Base-by-base conservation (phyloP, 1,140 invertebrate species). In the Steinernema khuongi region DNA sequence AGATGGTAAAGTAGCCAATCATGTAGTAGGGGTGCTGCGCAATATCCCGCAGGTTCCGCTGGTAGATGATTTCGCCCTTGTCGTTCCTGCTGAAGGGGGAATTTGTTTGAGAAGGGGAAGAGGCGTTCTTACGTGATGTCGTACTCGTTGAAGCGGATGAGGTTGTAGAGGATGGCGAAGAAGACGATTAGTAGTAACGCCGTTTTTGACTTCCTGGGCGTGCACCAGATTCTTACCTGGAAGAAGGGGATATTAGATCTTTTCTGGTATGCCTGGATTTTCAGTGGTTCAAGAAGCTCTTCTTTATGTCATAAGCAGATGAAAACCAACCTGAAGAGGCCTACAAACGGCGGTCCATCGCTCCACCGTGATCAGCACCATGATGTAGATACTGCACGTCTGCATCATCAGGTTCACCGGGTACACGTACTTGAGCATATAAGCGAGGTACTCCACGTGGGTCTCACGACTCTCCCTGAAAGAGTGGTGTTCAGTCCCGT, bases 331-430 rank as follows among this genome's bases (percentile, higher is more conserved):
- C 72, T 82, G 78, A 31, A 81, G 60, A 18, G 80, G 80, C 14
- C 72, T 28, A 29, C 79, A 82, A 19, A 82, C 81, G 14, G 81
- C 81, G 19, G 75, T 81, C 79, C 79, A 82, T 19, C 81, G 71
- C 67, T 82, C 81, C 2, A 81, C 67, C 17, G 81, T 82, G 11
- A 82, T 82, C 30, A 83, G 72, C 1, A 82, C 70, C 77, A 82
- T 79, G 1, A 80, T 76, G 43, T 77, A 83, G 31, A 83, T 79
- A 19, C 73, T 77, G 31, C 77, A 81, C 19, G 81, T 83, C 68
- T 83, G 79, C 71, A 83, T 79, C 69, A 79, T 83, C 50, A 83
- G 71, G 68, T 84, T 84, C 22, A 83, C 67, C 60, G 81, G 81
- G 70, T 83, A 83, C 22, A 83, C 79, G 68, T 78, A 81, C 32